Evolutionary conservation across 2,797 vertebrate genomes (phyloP).

Genomic region (Acipenser oxyrinchus): DNA sequence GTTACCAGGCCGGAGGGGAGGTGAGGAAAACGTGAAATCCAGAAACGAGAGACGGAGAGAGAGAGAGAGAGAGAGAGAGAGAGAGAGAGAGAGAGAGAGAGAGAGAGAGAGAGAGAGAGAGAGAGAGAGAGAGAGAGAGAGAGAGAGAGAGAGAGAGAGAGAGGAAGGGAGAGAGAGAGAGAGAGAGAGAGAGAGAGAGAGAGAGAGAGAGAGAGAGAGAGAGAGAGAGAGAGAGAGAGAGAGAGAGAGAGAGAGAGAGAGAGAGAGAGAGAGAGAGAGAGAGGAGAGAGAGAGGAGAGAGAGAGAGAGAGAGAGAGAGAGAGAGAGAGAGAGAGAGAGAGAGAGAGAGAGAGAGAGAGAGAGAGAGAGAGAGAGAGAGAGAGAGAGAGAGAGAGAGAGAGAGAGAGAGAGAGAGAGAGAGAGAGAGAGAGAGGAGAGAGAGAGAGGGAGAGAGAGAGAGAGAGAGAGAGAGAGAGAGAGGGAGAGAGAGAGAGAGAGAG

Average conservation of each 20-base stretch:
- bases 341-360: too few species aligned
- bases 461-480: conserved; percentile 1
- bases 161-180: background rate
- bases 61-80: conserved; percentile 27
- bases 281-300: background rate
- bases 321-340: too few species aligned
- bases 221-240: too few species aligned
- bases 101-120: background rate
- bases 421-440: background rate
- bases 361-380: too few species aligned
- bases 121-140: background rate
- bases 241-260: background rate
- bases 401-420: background rate
- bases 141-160: background rate
- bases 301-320: too few species aligned
- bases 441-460: background rate
- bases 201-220: background rate
- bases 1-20: too few species aligned
- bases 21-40: background rate
- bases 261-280: background rate
- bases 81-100: conserved; percentile 26
- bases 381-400: too few species aligned
- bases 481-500: background rate
- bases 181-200: background rate
- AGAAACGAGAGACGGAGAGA: conserved; percentile 48